Percentiles rank a stretch among this genome's conserved stretches.
Evolutionary conservation across 2,888 invertebrate genomes (phyloP).

Genomic region (Hetaerina titia): DNA sequence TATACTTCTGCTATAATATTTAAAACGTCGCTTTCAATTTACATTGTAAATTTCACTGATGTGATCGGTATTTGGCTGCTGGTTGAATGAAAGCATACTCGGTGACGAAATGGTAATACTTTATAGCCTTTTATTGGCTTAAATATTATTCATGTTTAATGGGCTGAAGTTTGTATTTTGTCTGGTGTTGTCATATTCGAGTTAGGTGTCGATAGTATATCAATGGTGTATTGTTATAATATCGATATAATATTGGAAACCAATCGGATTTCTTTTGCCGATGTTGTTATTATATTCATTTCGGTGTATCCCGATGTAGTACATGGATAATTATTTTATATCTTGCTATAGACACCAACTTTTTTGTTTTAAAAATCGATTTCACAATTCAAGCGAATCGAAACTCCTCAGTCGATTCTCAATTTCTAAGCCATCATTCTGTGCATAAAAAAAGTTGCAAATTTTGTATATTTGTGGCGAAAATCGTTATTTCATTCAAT

Average conservation of each 20-base stretch:
- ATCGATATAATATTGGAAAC: constrained; percentile 8
- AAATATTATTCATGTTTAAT: background rate
- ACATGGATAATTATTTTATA: background rate
- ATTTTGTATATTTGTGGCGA: background rate
- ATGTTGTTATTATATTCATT: background rate
- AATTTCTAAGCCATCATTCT: background rate
- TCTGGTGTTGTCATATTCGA: background rate
- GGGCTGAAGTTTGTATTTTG: background rate
- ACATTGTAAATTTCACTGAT: too few relatives aligned
- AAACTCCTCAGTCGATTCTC: background rate
- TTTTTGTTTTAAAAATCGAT: background rate
- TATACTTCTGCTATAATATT: too few relatives aligned
- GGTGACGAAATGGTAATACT: too few relatives aligned
- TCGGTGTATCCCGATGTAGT: background rate
- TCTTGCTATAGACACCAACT: background rate
- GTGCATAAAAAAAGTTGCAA: background rate
- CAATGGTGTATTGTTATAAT: background rate
- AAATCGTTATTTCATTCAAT: background rate
- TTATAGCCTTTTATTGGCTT: too few relatives aligned
- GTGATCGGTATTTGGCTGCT: too few relatives aligned
- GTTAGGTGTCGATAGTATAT: background rate
- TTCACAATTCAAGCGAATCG: background rate
- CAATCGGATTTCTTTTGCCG: background rate
- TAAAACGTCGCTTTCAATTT: too few relatives aligned
- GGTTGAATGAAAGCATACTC: too few relatives aligned